Evolutionary conservation across 1,140 invertebrate species (phyloP).

Genomic region (Wasmannia auropunctata): DNA sequence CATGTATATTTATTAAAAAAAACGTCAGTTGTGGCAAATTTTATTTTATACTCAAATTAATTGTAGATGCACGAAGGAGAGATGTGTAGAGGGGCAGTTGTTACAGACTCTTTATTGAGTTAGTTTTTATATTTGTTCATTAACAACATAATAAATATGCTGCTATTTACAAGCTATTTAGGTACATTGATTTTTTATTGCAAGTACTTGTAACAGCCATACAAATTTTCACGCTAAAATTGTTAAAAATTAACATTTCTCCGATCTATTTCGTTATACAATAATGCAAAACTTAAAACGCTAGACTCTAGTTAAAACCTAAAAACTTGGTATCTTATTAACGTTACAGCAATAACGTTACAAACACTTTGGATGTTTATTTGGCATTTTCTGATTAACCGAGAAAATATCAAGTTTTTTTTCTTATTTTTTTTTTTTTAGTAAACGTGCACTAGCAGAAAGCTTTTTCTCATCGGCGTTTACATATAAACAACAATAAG

Average conservation of each 20-base stretch:
- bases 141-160: slow-evolving; percentile 61
- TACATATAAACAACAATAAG: background rate
- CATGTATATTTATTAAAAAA: slow-evolving; percentile 16
- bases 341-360: background rate
- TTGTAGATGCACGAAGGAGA: background rate
- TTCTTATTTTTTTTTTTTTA: slow-evolving; percentile 6
- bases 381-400: slow-evolving; percentile 27
- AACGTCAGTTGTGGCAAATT: background rate
- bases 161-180: slow-evolving; percentile 62
- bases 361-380: slow-evolving; percentile 47
- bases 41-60: slow-evolving; percentile 5
- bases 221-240: slow-evolving; percentile 54
- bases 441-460: slow-evolving; percentile 35
- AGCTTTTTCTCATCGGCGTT: background rate
- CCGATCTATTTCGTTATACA: slow-evolving; percentile 21
- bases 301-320: slow-evolving; percentile 18
- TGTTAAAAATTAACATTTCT: slow-evolving; percentile 43
- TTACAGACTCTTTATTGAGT: slow-evolving; percentile 63
- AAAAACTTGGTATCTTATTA: slow-evolving; percentile 5
- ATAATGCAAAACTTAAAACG: slow-evolving; percentile 46
- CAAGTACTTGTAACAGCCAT: slow-evolving; percentile 66
- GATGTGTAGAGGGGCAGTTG: slow-evolving; percentile 24
- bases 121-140: slow-evolving; percentile 52
- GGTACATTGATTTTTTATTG: slow-evolving; percentile 68
- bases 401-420: slow-evolving; percentile 15